Conservation (phyloP, 2,888 invertebrate genomes). For the Dicroscelio sp. region DNA sequence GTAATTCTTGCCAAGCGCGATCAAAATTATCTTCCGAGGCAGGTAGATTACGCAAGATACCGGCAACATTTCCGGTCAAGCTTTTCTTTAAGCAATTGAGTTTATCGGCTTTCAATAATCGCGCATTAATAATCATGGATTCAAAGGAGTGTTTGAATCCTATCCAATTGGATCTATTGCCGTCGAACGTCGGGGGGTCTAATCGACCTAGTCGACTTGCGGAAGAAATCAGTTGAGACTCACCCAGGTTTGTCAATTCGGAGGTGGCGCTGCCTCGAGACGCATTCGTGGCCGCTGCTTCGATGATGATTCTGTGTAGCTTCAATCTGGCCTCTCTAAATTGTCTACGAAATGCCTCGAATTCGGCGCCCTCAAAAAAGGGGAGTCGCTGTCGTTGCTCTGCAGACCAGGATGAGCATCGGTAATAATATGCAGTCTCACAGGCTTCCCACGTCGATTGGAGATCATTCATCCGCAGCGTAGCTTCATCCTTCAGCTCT, state of each 20-base stretch:
- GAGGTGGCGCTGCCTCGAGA: too few relatives aligned
- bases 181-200: neutral
- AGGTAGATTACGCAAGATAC: conserved; percentile 29
- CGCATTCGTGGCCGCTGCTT: too few relatives aligned
- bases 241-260: too few relatives aligned
- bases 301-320: neutral
- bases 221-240: neutral
- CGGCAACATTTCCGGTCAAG: conserved; percentile 20
- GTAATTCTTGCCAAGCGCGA: conserved; percentile 57
- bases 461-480: too few relatives aligned
- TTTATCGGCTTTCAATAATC: conserved; percentile 37
- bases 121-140: conserved; percentile 50
- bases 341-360: too few relatives aligned
- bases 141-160: conserved; percentile 23
- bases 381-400: too few relatives aligned
- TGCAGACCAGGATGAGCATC: too few relatives aligned
- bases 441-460: too few relatives aligned
- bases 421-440: too few relatives aligned
- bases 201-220: neutral
- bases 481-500: too few relatives aligned
- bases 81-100: conserved; percentile 49
- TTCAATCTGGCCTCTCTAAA: too few relatives aligned
- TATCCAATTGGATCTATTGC: neutral
- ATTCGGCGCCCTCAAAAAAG: too few relatives aligned
- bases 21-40: conserved; percentile 52